Conservation (phyloP, 2,797 vertebrate genomes). For the Basileuterus tristriatus region DNA sequence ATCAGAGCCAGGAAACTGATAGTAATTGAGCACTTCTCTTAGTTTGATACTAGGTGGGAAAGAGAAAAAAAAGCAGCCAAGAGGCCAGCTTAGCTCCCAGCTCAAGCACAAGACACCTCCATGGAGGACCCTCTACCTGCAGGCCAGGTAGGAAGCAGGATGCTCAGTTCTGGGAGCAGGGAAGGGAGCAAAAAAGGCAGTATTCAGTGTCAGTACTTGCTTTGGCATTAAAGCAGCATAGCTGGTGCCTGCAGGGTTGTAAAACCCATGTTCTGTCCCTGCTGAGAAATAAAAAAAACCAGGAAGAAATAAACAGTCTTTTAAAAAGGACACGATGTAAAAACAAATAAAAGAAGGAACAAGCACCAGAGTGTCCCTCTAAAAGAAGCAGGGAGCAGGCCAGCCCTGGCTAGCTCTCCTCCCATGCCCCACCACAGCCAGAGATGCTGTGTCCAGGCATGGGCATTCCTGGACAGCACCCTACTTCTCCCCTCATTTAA, state of each 20-base stretch:
- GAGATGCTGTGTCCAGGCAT: background rate
- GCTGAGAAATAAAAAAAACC: background rate
- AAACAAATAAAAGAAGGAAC: slow-evolving; percentile 27
- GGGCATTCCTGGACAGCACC: background rate
- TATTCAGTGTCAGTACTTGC: background rate
- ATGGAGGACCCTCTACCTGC: background rate
- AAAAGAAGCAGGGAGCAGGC: background rate
- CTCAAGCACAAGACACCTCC: background rate
- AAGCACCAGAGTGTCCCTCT: background rate
- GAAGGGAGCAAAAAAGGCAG: background rate
- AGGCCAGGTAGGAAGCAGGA: background rate
- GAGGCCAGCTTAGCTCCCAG: background rate
- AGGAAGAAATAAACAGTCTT: background rate
- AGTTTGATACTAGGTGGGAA: background rate
- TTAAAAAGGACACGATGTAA: background rate
- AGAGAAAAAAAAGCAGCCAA: background rate
- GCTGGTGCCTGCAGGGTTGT: background rate
- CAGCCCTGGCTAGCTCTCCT: background rate
- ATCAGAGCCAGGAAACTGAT: background rate
- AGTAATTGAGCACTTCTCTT: background rate
- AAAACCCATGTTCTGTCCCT: slow-evolving; percentile 1
- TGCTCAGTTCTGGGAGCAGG: background rate
- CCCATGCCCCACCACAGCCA: background rate
- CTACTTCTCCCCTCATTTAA: background rate
- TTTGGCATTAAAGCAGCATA: background rate